phyloP scores from a whole-genome alignment of 2,797 vertebrate species.

The Catharus ustulatus region DNA sequence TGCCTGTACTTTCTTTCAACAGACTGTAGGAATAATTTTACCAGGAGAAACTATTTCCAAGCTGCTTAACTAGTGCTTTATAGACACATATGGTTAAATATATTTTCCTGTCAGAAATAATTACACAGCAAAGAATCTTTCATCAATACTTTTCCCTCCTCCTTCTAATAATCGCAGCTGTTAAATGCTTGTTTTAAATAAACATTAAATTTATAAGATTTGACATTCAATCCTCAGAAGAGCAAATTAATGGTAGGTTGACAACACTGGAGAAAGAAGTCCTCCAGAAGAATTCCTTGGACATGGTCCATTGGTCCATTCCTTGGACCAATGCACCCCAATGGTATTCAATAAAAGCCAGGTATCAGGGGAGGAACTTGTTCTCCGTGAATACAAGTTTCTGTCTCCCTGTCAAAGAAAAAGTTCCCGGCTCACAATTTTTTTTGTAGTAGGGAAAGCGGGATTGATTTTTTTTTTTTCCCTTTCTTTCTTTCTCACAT shows the following conservation, averaged over 20 bases:
- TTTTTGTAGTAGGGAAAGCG: background rate
- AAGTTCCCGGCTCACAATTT: background rate
- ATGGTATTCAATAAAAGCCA: background rate
- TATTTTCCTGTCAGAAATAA: background rate
- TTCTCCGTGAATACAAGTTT: background rate
- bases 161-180: background rate
- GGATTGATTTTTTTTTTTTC: background rate
- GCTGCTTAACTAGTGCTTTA: background rate
- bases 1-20: background rate
- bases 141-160: rapidly evolving
- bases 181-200: background rate
- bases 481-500: background rate
- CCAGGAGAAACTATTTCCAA: background rate
- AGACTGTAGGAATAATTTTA: background rate
- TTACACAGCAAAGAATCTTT: background rate
- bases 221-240: background rate
- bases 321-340: background rate
- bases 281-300: background rate
- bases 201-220: background rate
- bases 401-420: background rate
- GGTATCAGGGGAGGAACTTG: background rate
- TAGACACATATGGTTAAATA: background rate
- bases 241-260: background rate
- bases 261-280: background rate
- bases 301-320: no score